phyloP scores from a whole-genome alignment of 2,888 invertebrate species.

The Leucozona laternaria region DNA sequence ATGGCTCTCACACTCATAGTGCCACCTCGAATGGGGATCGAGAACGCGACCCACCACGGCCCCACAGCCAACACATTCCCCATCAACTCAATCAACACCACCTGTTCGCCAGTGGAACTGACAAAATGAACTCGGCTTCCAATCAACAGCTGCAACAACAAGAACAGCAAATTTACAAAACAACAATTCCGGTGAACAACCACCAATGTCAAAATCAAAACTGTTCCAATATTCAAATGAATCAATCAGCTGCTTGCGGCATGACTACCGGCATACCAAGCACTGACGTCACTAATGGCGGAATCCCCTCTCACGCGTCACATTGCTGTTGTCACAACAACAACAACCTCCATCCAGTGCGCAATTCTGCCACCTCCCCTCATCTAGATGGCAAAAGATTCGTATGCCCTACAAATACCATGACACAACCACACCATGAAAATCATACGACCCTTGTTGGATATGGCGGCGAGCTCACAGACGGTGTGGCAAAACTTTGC shows the following conservation, averaged over 20 bases:
- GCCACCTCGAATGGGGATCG: slow-evolving; percentile 49
- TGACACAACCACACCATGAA: slow-evolving; percentile 77
- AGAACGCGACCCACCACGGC: slow-evolving; percentile 77
- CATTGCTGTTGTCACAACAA: slow-evolving; percentile 59
- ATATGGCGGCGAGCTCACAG: slow-evolving; percentile 81
- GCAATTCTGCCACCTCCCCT: slow-evolving; percentile 63
- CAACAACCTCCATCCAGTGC: slow-evolving; percentile 53
- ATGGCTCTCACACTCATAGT: slow-evolving; percentile 78
- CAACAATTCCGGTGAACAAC: slow-evolving; percentile 81
- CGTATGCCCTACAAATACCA: slow-evolving; percentile 80
- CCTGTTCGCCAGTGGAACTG: slow-evolving; percentile 44
- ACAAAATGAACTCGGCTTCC: slow-evolving; percentile 68
- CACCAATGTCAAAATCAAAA: slow-evolving; percentile 73
- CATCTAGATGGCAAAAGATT: slow-evolving; percentile 77
- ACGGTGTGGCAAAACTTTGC: slow-evolving; percentile 80
- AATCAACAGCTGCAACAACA: slow-evolving; percentile 37
- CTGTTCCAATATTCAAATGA: slow-evolving; percentile 58
- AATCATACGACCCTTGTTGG: slow-evolving; percentile 80
- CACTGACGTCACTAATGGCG: slow-evolving; percentile 58
- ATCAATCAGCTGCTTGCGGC: slow-evolving; percentile 55
- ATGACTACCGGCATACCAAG: slow-evolving; percentile 28
- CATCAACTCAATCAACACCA: slow-evolving; percentile 24
- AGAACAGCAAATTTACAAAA: slow-evolving; percentile 79
- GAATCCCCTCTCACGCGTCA: slow-evolving; percentile 60
- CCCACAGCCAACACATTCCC: slow-evolving; percentile 76